Percentiles rank a stretch among this genome's conserved stretches.
Conservation (phyloP, 1,140 invertebrate species). For the Thalassaphorura encarpata region DNA sequence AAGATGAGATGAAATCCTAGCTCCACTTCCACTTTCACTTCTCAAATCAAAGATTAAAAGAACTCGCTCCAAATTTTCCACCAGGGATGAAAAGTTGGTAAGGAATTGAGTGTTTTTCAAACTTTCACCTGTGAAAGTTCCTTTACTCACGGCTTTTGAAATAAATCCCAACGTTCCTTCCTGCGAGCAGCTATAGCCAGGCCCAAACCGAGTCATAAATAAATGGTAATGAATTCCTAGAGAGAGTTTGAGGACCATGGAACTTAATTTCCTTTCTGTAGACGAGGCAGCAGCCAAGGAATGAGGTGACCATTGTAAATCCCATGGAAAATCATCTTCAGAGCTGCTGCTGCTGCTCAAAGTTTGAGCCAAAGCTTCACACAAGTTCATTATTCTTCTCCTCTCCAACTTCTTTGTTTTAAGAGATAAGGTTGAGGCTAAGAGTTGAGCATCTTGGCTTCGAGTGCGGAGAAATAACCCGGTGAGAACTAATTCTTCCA, state of each 20-base stretch:
- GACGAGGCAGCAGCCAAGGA: neutral
- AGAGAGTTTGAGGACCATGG: neutral
- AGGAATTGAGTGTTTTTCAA: neutral
- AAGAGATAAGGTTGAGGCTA: neutral
- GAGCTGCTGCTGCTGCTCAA: neutral
- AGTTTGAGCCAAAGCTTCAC: neutral
- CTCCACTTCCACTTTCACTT: neutral
- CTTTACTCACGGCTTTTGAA: slow-evolving; percentile 1
- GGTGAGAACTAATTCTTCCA: neutral
- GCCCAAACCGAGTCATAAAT: neutral
- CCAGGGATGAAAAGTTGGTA: neutral
- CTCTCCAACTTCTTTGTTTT: neutral
- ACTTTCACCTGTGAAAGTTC: neutral
- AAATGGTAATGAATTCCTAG: neutral
- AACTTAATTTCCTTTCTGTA: neutral
- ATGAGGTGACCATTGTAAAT: slow-evolving; percentile 15
- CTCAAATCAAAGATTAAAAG: neutral
- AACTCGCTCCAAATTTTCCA: neutral
- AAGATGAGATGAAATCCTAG: no score
- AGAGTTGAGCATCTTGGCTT: neutral
- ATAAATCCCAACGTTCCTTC: slow-evolving; percentile 11
- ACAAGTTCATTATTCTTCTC: neutral
- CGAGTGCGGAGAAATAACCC: neutral
- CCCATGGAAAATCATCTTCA: slow-evolving; percentile 11
- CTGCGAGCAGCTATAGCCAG: neutral